Base-by-base conservation (phyloP, 1,140 invertebrate genomes). In the Trichogramma pretiosum region DNA sequence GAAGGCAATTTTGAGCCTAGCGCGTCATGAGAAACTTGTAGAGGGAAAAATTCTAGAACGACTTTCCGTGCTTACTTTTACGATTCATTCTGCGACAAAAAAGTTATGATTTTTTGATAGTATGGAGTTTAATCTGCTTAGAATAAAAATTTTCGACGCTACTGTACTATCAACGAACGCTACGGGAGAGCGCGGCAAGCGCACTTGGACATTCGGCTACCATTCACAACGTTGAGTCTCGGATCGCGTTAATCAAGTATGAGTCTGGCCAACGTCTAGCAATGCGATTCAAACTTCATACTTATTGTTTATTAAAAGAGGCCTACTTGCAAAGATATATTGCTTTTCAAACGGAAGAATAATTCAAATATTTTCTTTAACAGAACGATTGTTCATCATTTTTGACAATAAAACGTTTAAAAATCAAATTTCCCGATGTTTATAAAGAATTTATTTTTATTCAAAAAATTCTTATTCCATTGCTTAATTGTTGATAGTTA, bases 141-240 rank as follows among this genome's bases (percentile, higher is more conserved):
- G 32, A 19, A 3, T 2, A 22, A 3, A 9, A 46, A 28, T 65
- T 44, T 59, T 49, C 0, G 1, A 0, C 0, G 22, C 18, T 51
- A 61, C 52, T 70, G 63, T 70, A 65, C 60, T 36, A 18, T 17
- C 49, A 56, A 64, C 59, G 56, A 65, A 70, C 67, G 67, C 67
- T 62, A 60, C 61, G 52, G 56, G 56, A 57, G 56, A 53, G 53
- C 54, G 52, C 55, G 56, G 50, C 59, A 55, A 62, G 63, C 63
- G 61, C 57, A 50, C 22, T 9, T n/a, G 9, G 54, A 32, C 22
- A 16, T 52, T 13, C 33, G 18, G 43, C 46, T 24, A 39, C 17
- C 48, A 26, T 39, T 24, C 49, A 46, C 49, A 46, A 51, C 19
- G 43, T 22, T n/a, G 23, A n/a, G 8, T 22, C 9, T 21, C n/a